Evolutionary conservation across 2,113 vertebrate species (phyloP).

Genomic region (Sorex fumeus): DNA sequence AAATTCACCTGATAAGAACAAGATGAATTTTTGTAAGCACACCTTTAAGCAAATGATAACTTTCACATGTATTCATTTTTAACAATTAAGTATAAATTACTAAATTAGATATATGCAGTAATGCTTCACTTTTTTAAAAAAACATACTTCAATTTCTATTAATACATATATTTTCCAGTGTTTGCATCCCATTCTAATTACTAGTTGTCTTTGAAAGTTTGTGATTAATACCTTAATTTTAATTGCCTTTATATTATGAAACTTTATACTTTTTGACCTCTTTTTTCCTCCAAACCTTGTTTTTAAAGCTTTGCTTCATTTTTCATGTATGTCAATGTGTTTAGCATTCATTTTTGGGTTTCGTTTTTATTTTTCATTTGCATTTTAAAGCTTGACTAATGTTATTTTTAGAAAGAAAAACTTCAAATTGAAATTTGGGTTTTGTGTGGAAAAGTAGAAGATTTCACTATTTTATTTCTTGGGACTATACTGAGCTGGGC

Average conservation of each 20-base stretch:
- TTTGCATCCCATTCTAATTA: constrained; percentile 37
- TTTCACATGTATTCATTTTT: constrained; percentile 45
- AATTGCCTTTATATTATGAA: constrained; percentile 8
- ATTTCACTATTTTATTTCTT: not conserved
- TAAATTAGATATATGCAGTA: not conserved
- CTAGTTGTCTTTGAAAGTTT: not conserved
- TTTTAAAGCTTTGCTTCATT: not conserved
- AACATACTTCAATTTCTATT: not conserved
- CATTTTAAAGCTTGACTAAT: not conserved
- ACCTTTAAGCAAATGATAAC: constrained; percentile 30
- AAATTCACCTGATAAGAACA: not conserved
- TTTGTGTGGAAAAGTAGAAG: not conserved
- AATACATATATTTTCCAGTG: not conserved
- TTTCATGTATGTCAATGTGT: constrained; percentile 23
- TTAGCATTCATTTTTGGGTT: not conserved
- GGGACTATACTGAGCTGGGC: too few species aligned
- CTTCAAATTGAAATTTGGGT: not conserved
- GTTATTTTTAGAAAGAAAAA: constrained; percentile 38
- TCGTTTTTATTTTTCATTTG: not conserved
- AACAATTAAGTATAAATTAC: constrained; percentile 13
- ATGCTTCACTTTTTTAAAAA: not conserved
- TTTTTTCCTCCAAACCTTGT: not conserved
- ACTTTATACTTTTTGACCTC: not conserved
- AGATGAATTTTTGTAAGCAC: not conserved
- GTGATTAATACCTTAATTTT: constrained; percentile 29